Base-by-base conservation (phyloP, 2,888 invertebrate genomes). In the Platycheirus albimanus region DNA sequence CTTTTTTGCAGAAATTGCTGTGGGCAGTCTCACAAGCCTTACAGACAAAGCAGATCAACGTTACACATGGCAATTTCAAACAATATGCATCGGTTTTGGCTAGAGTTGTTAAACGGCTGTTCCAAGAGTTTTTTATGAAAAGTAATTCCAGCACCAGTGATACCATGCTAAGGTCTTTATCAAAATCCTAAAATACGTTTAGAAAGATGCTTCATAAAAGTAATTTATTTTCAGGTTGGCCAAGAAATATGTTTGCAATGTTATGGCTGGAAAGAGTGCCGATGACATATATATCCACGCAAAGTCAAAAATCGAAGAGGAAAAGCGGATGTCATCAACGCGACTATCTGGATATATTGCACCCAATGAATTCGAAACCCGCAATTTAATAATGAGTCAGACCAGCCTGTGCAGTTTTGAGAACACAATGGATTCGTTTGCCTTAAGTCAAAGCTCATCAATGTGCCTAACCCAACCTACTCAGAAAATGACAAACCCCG, bases 21-120 rank as follows among this genome's bases (percentile, higher is more conserved):
- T 96, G 96, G 96, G 96, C 96, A 0, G 95, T 96, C 3, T 94
- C 95, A 2, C 94, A 95, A 87, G 95, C 96, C 0, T 91, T 96
- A 15, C 93, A 95, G 47, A 92, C 92, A 24, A 94, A 94, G 88
- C 95, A 95, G 43, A 94, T 96, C 87, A 93, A 93, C 0, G 92
- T 92, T 0, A 88, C 87, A 24, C 95, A 96, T 86, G 92, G 94
- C 0, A 92, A 94, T 45, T 96, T 96, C 90, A 94, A 95, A 70
- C 92, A 94, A 80, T 94, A 94, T 88, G 96, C 95, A 2, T 92
- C 94, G 0, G 91, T 92, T 1, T 90, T 96, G 69, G 95, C 95
- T 1, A 92, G 94, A 2, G 93, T 95, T 33, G 94, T 95, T 0
- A 92, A 94, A 56, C 92, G 93, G 41, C 92, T 94, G 80, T 92